Base-by-base conservation (phyloP, 2,888 invertebrate genomes). In the Drosophila falleni region DNA sequence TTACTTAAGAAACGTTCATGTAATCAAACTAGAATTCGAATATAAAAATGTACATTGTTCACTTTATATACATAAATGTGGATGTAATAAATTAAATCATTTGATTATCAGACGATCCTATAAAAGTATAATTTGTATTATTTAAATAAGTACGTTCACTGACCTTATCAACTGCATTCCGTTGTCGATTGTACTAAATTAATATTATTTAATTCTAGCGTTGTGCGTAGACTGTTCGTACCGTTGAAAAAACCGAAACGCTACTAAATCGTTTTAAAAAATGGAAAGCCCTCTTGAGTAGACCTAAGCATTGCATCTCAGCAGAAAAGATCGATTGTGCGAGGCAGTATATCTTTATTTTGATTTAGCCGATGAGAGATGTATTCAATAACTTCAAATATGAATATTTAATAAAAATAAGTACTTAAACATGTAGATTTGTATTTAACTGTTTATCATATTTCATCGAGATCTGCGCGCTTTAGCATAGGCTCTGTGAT, bases 401-500 rank as follows among this genome's bases (percentile, higher is more conserved):
- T 23, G 8, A 26, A 26, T 26, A 26, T 31, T 49, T 11, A 29
- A 6, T 59, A 15, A 29, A 13, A 29, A 16, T 54, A 29, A 26
- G 3, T 19, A n/a, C 19, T 44, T 35, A 8, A 19, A 26, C 10
- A 51, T 51, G 11, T 19, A 53, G n/a, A 58, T 29, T 39, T n/a
- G 8, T 10, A 33, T 31, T 31, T 16, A 11, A 15, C 29, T 29
- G 15, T 31, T 63, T 13, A 42, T 74, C 19, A 62, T 23, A 49
- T 46, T 16, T 74, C 53, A 37, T 64, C 46, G 1, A 35, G 10
- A 44, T 67, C 62, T 16, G 67, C 9, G 44, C 64, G 77, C 31
- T 78, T 75, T 6, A 91, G 63, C 82, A 91, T 78, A 0, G 91
- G 76, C 33, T 87, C 71, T 23, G 49, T 50, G 13, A 91, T 88